Evolutionary conservation across 2,888 invertebrate species (phyloP), one percentile per base, ranked within the genome.

Genomic region (Erannis defoliaria): DNA sequence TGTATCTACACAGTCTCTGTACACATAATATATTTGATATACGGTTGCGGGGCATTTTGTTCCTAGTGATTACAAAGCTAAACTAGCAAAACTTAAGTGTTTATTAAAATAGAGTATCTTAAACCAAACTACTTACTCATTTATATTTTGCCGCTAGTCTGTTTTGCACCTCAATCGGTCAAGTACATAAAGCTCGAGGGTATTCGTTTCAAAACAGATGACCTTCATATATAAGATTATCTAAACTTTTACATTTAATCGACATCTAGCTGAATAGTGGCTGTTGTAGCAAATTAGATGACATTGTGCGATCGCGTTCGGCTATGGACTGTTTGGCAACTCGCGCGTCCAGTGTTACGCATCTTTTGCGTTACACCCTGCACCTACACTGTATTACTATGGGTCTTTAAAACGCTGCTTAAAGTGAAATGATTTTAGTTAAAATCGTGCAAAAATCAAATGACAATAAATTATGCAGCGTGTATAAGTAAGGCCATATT

Each of bases 201-300:
- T 80, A 87, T 86, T 82, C 70, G 80, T 89, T 89, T 81, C 89
- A 86, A 84, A 86, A 88, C 77, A 55, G 37, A 35, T 75, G 83
- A 85, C 89, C 88, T 89, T 88, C 82, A 84, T 78, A 77, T 82
- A 81, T 85, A 84, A 82, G 82, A 86, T 85, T 84, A 86, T 82
- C 81, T 81, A 81, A 84, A 87, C 87, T 87, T 88, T 87, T 89
- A 88, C 88, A 84, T 84, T 86, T 71, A 73, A 74, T 74, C 78
- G 74, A 73, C 74, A 75, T 76, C 68, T 75, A 73, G 72, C 77
- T 83, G 80, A 83, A 85, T 82, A 75, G 78, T 78, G 76, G 74
- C 74, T 73, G 75, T 72, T 74, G 71, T 64, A 76, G 79, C 79
- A 81, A 84, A 83, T 84, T 78, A 81, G 75, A 78, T 80, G 80